Evolutionary conservation across 2,797 vertebrate genomes (phyloP).

Genomic region (Sternarchorhynchus goeldii): DNA sequence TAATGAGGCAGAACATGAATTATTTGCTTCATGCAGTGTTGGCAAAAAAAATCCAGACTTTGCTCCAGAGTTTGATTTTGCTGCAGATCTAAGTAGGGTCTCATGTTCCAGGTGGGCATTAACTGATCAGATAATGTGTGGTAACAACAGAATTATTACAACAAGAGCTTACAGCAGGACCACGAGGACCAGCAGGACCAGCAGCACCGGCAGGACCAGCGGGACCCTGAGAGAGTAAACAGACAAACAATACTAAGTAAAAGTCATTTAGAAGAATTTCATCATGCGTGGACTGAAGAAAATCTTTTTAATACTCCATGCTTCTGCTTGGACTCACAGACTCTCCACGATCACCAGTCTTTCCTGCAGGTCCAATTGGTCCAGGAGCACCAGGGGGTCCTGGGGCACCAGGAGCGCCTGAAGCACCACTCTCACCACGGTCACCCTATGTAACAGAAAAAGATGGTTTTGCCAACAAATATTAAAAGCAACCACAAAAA

Average conservation of each 20-base stretch:
- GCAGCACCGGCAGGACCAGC: constrained; percentile 71
- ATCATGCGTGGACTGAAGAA: background rate
- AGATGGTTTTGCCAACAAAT: background rate
- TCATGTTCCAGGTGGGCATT: background rate
- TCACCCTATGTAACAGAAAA: constrained; percentile 79
- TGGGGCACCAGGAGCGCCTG: constrained; percentile 90
- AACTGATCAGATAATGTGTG: background rate
- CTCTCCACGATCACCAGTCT: constrained; percentile 95
- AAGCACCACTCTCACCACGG: constrained; percentile 86
- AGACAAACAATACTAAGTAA: constrained; percentile 1
- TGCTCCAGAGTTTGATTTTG: background rate
- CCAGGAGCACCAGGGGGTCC: constrained; percentile 93
- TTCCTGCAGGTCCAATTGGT: constrained; percentile 93
- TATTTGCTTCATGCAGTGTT: background rate
- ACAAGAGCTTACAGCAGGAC: constrained; percentile 84
- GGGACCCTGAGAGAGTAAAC: constrained; percentile 80
- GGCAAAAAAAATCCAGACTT: background rate
- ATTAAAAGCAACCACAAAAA: background rate
- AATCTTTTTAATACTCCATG: background rate
- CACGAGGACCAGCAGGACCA: constrained; percentile 90
- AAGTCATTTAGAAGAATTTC: background rate
- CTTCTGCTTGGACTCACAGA: constrained; percentile 76
- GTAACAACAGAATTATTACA: background rate
- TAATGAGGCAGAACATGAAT: background rate
- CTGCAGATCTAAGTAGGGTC: background rate